phyloP scores from a whole-genome alignment of 1,140 invertebrate genomes.

The Hypothenemus hampei region DNA sequence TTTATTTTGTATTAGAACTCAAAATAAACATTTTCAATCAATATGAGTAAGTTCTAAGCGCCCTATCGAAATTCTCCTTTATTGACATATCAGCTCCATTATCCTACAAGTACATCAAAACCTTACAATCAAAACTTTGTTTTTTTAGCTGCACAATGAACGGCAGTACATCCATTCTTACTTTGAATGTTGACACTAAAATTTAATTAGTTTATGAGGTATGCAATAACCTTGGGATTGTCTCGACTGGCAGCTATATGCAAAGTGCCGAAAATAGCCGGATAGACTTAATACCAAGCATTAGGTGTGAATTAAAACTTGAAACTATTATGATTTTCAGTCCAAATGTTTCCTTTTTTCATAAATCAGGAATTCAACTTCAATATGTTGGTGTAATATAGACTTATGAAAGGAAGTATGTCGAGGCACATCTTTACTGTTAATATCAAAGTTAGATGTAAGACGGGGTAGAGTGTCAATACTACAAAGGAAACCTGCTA shows the following conservation, averaged over 20 bases:
- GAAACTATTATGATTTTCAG: conserved; percentile 47
- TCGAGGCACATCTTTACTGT: conserved; percentile 54
- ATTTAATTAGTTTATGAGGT: conserved; percentile 45
- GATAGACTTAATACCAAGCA: not conserved
- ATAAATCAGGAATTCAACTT: conserved; percentile 47
- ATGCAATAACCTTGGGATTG: conserved; percentile 49
- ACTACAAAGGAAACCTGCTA: conserved; percentile 55
- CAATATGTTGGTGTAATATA: conserved; percentile 49
- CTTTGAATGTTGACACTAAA: conserved; percentile 35
- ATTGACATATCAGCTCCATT: conserved; percentile 29
- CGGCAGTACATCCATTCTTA: conserved; percentile 30
- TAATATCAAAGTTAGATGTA: conserved; percentile 38
- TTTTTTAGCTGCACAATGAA: conserved; percentile 40
- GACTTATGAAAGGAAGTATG: conserved; percentile 61
- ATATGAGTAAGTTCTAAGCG: conserved; percentile 32
- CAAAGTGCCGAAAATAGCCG: conserved; percentile 42
- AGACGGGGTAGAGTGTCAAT: conserved; percentile 44
- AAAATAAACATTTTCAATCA: too few relatives aligned
- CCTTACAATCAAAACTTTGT: conserved; percentile 43
- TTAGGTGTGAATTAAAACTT: not conserved
- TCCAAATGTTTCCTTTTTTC: conserved; percentile 38
- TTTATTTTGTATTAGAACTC: too few relatives aligned
- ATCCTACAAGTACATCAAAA: conserved; percentile 29
- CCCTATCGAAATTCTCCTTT: conserved; percentile 35
- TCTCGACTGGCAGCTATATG: conserved; percentile 59